A percentile compares a stretch with the other conserved stretches of the same genome.
Conservation (phyloP, 2,797 vertebrate genomes). For the Pseudocheirus occidentalis region DNA sequence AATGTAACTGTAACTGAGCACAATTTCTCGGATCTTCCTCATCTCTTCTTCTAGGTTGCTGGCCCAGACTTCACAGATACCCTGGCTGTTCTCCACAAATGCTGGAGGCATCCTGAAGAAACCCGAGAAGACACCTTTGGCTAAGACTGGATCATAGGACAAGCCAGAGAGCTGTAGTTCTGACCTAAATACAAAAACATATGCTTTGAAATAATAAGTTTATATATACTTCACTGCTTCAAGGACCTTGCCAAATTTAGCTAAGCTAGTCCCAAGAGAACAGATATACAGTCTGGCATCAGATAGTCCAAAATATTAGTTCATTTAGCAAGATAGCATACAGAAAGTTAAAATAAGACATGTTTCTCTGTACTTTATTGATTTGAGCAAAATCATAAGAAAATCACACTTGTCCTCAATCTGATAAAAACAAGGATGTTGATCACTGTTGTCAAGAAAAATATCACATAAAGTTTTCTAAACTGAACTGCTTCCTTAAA, state of each 20-base stretch:
- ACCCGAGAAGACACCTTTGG: conserved; percentile 39
- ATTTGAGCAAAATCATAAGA: conserved; percentile 38
- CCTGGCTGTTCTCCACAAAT: conserved; percentile 97
- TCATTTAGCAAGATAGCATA: not conserved
- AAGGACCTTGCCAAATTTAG: not conserved
- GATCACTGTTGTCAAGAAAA: conserved; percentile 40
- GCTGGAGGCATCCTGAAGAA: conserved; percentile 94
- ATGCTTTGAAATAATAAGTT: conserved; percentile 46
- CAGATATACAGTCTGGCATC: not conserved
- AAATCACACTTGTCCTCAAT: conserved; percentile 32
- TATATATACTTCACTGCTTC: not conserved
- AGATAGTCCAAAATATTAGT: not conserved
- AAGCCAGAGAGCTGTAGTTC: conserved; percentile 47
- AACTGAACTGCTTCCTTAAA: conserved; percentile 41
- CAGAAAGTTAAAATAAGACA: conserved; percentile 47
- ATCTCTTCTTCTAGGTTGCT: conserved; percentile 99
- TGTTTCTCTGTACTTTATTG: conserved; percentile 29
- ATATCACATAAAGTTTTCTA: not conserved
- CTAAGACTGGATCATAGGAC: conserved; percentile 21
- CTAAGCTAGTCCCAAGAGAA: not conserved
- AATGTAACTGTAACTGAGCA: conserved; percentile 97
- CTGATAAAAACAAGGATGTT: not conserved
- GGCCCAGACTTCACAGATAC: conserved; percentile 99
- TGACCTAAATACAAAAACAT: conserved; percentile 66
- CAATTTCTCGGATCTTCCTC: conserved; percentile 97